A percentile compares a stretch with the other conserved stretches of the same genome.
Evolutionary conservation across 2,888 invertebrate species (phyloP).

Genomic region (Caenorhabditis sp.): DNA sequence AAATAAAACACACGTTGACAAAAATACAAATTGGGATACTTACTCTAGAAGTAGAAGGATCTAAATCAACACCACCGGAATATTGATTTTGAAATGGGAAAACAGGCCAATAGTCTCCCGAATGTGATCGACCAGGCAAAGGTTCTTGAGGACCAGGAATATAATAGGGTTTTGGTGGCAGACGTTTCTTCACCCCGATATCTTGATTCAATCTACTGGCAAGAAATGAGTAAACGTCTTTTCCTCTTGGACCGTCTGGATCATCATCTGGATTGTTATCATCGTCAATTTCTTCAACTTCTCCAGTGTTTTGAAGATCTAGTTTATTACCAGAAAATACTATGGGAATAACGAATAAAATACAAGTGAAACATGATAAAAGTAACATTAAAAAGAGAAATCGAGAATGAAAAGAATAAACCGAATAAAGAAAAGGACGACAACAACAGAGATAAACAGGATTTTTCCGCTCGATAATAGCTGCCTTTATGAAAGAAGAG

Average conservation of each 20-base stretch:
- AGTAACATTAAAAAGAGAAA: no score
- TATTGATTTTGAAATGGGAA: slow-evolving; percentile 62
- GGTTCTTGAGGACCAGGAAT: slow-evolving; percentile 60
- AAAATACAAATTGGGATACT: neutral
- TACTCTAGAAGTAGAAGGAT: slow-evolving; percentile 61
- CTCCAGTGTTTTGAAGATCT: slow-evolving; percentile 33
- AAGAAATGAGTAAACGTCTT: slow-evolving; percentile 46
- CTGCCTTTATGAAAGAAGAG: no score
- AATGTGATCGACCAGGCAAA: slow-evolving; percentile 57
- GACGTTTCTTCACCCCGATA: slow-evolving; percentile 41
- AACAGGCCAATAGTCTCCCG: slow-evolving; percentile 62
- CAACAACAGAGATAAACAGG: no score
- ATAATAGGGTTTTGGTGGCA: slow-evolving; percentile 37
- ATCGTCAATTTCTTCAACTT: slow-evolving; percentile 22
- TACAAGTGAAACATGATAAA: neutral
- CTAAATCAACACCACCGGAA: slow-evolving; percentile 60
- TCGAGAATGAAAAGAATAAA: no score
- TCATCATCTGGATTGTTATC: slow-evolving; percentile 14
- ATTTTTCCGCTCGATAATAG: no score
- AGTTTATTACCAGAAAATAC: slow-evolving; percentile 5
- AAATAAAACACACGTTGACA: slow-evolving; percentile 7
- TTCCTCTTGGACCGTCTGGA: slow-evolving; percentile 20
- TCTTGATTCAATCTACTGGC: slow-evolving; percentile 54
- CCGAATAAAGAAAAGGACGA: no score
- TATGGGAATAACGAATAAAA: neutral